phyloP scores from a whole-genome alignment of 2,797 vertebrate species.

The Esox lucius region DNA sequence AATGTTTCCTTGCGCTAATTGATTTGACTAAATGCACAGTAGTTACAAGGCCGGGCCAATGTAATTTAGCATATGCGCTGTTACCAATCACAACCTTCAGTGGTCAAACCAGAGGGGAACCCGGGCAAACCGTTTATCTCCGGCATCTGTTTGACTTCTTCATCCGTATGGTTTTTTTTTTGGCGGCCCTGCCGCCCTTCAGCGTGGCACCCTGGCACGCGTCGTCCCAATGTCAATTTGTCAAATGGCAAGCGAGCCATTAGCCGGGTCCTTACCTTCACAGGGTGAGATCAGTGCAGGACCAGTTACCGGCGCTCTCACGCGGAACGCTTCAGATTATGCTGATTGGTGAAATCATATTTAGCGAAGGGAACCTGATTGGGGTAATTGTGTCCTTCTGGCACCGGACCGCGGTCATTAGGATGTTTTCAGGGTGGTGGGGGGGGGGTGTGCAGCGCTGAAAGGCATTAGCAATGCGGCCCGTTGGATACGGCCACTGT shows the following conservation, averaged over 20 bases:
- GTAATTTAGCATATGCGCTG: not conserved
- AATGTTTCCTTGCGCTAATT: not conserved
- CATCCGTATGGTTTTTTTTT: slow-evolving; percentile 6
- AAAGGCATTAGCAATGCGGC: slow-evolving; percentile 59
- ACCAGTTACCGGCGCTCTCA: slow-evolving; percentile 57
- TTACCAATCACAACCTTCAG: not conserved
- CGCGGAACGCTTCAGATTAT: slow-evolving; percentile 76
- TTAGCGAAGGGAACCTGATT: slow-evolving; percentile 52
- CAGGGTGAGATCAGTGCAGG: slow-evolving; percentile 48
- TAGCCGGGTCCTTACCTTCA: slow-evolving; percentile 41
- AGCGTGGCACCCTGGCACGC: slow-evolving; percentile 12
- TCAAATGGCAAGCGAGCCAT: slow-evolving; percentile 49
- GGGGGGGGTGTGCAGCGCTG: slow-evolving; percentile 33
- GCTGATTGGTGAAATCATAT: slow-evolving; percentile 75
- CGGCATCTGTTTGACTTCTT: not conserved
- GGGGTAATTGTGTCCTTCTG: slow-evolving; percentile 47
- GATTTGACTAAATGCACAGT: not conserved
- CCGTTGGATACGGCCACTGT: slow-evolving; percentile 18
- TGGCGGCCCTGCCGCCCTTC: slow-evolving; percentile 20
- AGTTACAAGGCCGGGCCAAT: not conserved
- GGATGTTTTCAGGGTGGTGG: too few relatives aligned
- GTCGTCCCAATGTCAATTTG: slow-evolving; percentile 57
- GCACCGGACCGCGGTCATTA: slow-evolving; percentile 44
- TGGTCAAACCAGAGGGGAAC: slow-evolving; percentile 1
- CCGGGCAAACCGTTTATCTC: slow-evolving; percentile 11